Percentiles rank a stretch among this genome's conserved stretches.
Conservation (phyloP, 1,140 invertebrate species). For the Hirudo medicinalis region DNA sequence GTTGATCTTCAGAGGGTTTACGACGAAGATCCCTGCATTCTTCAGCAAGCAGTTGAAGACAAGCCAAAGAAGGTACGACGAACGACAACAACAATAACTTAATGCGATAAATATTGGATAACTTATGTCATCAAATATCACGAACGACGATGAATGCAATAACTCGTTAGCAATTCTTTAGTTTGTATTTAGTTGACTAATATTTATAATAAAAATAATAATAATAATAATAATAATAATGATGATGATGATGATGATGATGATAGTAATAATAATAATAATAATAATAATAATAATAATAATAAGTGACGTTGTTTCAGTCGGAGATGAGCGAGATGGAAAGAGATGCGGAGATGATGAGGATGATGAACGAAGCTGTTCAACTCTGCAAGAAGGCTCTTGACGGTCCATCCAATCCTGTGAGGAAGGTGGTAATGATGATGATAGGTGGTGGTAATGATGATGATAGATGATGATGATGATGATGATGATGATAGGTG, state of each 20-base stretch:
- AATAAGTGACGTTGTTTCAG: neutral
- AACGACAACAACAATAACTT: too few relatives aligned
- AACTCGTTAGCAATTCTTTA: too few relatives aligned
- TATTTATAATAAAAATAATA: neutral
- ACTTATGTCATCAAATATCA: too few relatives aligned
- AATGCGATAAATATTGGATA: too few relatives aligned
- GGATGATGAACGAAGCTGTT: neutral
- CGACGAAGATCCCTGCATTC: neutral
- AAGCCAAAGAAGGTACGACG: too few relatives aligned
- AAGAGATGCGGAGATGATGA: neutral
- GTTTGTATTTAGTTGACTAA: neutral
- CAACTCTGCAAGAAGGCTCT: too few relatives aligned
- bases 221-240: neutral
- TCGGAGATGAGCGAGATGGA: neutral
- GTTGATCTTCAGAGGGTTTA: neutral
- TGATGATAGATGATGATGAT: constrained; percentile 9
- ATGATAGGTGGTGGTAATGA: neutral
- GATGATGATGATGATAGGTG: neutral
- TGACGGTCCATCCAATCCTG: neutral
- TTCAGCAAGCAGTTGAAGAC: neutral
- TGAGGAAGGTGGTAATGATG: neutral
- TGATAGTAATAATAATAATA: neutral
- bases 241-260: too few relatives aligned
- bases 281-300: neutral
- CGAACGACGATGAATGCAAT: too few relatives aligned